Evolutionary conservation across 2,888 invertebrate species (phyloP).

Genomic region (Macrophya alboannulata): DNA sequence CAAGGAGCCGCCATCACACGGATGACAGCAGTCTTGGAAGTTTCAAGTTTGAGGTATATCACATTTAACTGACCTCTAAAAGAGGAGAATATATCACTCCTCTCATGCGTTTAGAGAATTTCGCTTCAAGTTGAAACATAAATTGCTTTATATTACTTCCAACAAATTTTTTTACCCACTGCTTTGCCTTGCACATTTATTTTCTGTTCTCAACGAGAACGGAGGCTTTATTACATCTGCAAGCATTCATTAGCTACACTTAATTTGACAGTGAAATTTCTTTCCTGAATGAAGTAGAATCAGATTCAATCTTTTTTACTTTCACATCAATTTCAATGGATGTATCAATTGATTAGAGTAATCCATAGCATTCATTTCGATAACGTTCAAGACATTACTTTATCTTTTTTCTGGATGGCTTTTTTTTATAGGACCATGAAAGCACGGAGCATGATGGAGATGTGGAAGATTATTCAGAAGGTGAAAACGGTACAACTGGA

Average conservation of each 20-base stretch:
- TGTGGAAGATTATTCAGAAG: conserved; percentile 93
- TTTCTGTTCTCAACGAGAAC: conserved; percentile 58
- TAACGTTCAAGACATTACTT: not conserved
- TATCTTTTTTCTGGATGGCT: not conserved
- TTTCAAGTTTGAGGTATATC: conserved; percentile 85
- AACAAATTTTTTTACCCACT: conserved; percentile 30
- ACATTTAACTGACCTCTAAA: conserved; percentile 51
- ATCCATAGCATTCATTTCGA: not conserved
- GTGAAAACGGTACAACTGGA: conserved; percentile 84
- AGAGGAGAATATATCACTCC: conserved; percentile 21
- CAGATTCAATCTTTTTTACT: not conserved
- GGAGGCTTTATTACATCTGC: not conserved
- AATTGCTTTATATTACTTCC: conserved; percentile 6
- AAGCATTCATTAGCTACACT: not conserved
- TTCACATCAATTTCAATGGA: not conserved
- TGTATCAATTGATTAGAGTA: not conserved
- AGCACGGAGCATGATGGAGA: conserved; percentile 94
- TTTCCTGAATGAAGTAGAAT: not conserved
- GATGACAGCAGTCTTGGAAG: conserved; percentile 88
- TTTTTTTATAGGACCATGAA: conserved; percentile 80
- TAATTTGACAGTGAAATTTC: not conserved
- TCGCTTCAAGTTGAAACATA: not conserved
- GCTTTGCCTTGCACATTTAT: conserved; percentile 66
- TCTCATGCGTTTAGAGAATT: not conserved
- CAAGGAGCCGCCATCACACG: conserved; percentile 84